Percentiles rank a stretch among this genome's conserved stretches.
These are phyloP conservation scores for Brachyopa scutellaris DNA, from an alignment of 2,888 invertebrate species.

Conservation along the genomic window DNA sequence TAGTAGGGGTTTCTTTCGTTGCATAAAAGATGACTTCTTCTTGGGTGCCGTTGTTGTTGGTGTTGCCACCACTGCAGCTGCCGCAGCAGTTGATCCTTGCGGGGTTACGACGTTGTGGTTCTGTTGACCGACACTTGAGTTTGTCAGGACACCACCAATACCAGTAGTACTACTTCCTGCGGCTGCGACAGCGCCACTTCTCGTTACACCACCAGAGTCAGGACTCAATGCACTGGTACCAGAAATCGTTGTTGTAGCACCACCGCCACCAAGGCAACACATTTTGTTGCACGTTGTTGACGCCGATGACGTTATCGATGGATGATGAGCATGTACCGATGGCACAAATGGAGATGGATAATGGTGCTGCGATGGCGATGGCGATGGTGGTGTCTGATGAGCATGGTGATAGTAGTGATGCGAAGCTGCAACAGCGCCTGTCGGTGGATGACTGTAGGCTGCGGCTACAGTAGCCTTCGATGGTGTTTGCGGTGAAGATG, in stretches of 20 bases:
- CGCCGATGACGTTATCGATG: slow-evolving; percentile 56
- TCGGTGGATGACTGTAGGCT: slow-evolving; percentile 66
- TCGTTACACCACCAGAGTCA: slow-evolving; percentile 26
- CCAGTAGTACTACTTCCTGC: slow-evolving; percentile 25
- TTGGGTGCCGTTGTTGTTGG: slow-evolving; percentile 75
- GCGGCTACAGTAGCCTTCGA: slow-evolving; percentile 60
- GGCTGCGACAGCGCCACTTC: slow-evolving; percentile 1
- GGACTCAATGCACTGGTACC: slow-evolving; percentile 67
- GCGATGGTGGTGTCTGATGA: slow-evolving; percentile 20
- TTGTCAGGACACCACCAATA: slow-evolving; percentile 26
- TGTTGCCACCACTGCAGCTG: slow-evolving; percentile 55
- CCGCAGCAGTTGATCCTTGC: slow-evolving; percentile 41
- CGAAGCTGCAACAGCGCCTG: slow-evolving; percentile 25
- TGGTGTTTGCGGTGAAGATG: slow-evolving; percentile 53
- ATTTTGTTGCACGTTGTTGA: slow-evolving; percentile 74
- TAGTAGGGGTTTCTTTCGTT: slow-evolving; percentile 80
- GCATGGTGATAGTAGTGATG: slow-evolving; percentile 45
- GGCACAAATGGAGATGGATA: slow-evolving; percentile 51
- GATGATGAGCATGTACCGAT: slow-evolving; percentile 48
- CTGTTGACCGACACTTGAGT: slow-evolving; percentile 41
- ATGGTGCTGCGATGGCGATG: slow-evolving; percentile 60
- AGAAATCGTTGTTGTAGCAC: slow-evolving; percentile 54
- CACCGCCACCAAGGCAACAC: slow-evolving; percentile 71
- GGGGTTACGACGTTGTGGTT: slow-evolving; percentile 25
- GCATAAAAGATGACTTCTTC: slow-evolving; percentile 80